Conservation (phyloP, 1,140 invertebrate genomes). For the Cotesia typhae region DNA sequence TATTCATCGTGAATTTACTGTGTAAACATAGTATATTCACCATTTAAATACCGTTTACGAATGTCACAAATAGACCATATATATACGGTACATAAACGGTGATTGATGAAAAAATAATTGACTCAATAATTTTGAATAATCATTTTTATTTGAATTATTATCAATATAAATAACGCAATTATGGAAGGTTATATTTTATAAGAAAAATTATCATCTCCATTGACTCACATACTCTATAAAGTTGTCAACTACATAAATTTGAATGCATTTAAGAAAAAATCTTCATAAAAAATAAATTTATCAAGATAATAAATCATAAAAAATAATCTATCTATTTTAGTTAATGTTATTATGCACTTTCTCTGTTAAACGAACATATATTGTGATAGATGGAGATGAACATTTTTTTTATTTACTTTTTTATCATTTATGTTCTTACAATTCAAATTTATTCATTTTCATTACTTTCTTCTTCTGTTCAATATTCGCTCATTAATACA, state of each 20-base stretch:
- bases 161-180: slow-evolving; percentile 65
- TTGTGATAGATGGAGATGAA: too few species aligned
- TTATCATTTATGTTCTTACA: not conserved
- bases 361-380: not conserved
- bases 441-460: not conserved
- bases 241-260: too few species aligned
- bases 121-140: slow-evolving; percentile 55
- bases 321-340: too few species aligned
- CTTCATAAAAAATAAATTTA: not conserved
- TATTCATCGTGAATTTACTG: too few species aligned
- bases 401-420: too few species aligned
- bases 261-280: not conserved
- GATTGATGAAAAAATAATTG: slow-evolving; percentile 2
- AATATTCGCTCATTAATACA: not conserved
- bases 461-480: not conserved
- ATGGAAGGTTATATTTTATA: slow-evolving; percentile 63
- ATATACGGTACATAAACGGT: too few species aligned
- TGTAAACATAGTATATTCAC: too few species aligned
- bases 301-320: too few species aligned
- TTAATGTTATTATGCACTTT: too few species aligned
- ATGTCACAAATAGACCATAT: too few species aligned
- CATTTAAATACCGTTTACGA: too few species aligned
- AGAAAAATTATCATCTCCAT: slow-evolving; percentile 59
- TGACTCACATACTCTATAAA: slow-evolving; percentile 44
- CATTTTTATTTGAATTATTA: slow-evolving; percentile 63